These are phyloP conservation scores for Phrynocephalus guinanensis DNA, from an alignment of 2,797 vertebrate species.

Conservation along the genomic window DNA sequence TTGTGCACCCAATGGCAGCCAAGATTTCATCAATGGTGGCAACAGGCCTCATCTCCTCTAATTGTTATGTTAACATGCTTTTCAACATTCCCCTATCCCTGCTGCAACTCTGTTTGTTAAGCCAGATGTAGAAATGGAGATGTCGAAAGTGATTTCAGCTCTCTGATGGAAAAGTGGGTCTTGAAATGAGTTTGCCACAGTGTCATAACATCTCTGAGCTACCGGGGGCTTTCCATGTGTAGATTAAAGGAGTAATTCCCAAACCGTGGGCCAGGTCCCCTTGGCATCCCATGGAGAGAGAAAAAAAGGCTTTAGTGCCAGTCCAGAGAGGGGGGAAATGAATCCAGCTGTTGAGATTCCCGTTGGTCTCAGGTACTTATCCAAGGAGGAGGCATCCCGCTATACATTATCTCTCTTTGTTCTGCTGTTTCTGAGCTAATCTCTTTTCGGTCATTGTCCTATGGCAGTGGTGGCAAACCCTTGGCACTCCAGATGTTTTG, in stretches of 20 bases:
- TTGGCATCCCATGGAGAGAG: background rate
- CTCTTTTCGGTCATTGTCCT: background rate
- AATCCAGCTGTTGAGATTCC: background rate
- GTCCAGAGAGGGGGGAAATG: background rate
- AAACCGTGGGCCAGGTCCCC: background rate
- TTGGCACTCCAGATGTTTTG: no score
- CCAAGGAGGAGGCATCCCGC: background rate
- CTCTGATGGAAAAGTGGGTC: background rate
- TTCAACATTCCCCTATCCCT: no score
- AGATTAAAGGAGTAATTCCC: conserved; percentile 16
- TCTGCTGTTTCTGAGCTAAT: background rate
- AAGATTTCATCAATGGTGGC: conserved; percentile 59
- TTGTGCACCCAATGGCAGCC: background rate
- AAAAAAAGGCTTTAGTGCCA: background rate
- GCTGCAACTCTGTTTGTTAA: background rate
- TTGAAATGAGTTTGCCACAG: conserved; percentile 11
- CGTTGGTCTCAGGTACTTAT: background rate
- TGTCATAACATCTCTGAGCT: background rate
- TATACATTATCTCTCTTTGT: background rate
- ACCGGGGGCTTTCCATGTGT: background rate
- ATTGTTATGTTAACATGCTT: conserved; percentile 31
- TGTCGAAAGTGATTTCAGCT: conserved; percentile 25
- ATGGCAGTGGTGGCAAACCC: no score
- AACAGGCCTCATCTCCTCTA: conserved; percentile 50
- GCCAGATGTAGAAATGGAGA: conserved; percentile 14